phyloP scores from a whole-genome alignment of 30 jellyfish, hydroid and myxozoan species.

The Cassiopea andromeda region DNA sequence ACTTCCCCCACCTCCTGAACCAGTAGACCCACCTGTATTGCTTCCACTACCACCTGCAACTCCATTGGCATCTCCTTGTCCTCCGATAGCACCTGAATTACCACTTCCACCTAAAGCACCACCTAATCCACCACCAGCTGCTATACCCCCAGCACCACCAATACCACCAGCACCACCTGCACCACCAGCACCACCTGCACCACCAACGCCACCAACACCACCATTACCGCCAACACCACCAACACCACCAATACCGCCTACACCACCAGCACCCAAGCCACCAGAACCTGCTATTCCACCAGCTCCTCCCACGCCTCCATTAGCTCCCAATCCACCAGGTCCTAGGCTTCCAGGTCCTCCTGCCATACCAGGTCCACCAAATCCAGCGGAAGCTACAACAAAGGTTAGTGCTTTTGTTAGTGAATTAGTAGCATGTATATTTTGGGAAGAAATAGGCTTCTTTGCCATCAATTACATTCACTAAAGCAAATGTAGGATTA shows the following conservation, averaged over 20 bases:
- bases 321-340: conserved; percentile 14
- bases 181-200: conserved; percentile 18
- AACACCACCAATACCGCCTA: conserved; percentile 27
- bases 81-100: conserved; percentile 37
- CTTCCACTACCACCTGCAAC: conserved; percentile 44
- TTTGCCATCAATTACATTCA: too few species aligned
- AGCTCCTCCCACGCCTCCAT: conserved; percentile 28
- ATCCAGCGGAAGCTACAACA: conserved; percentile 27
- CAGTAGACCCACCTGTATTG: conserved; percentile 43
- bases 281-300: conserved; percentile 57
- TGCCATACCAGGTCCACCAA: conserved; percentile 44
- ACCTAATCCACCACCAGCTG: conserved; percentile 42
- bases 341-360: conserved; percentile 11
- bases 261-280: conserved; percentile 44
- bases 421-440: conserved; percentile 9
- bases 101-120: conserved; percentile 37
- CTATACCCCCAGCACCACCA: conserved; percentile 56
- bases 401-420: conserved; percentile 39
- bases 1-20: conserved; percentile 45
- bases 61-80: conserved; percentile 6
- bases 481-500: too few species aligned
- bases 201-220: conserved; percentile 55
- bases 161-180: conserved; percentile 56
- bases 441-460: too few species aligned
- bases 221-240: conserved; percentile 54